Percentiles rank a stretch among this genome's conserved stretches.
phyloP scores from a whole-genome alignment of 1,140 invertebrate genomes.

The Lysiphlebus fabarum region DNA sequence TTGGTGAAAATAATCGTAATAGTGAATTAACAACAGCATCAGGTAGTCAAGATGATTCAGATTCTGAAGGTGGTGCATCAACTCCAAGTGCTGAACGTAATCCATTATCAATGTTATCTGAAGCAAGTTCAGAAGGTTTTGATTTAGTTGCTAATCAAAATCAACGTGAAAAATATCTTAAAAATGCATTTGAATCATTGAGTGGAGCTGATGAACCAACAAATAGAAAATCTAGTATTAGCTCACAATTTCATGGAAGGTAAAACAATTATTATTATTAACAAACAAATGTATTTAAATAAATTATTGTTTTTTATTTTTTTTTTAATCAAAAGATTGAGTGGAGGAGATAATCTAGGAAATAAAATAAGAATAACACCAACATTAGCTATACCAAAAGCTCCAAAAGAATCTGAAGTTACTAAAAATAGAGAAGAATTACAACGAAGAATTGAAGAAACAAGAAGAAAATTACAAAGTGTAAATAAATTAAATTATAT shows the following conservation, averaged over 20 bases:
- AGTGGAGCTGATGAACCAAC: slow-evolving; percentile 61
- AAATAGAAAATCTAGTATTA: slow-evolving; percentile 50
- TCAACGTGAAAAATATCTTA: slow-evolving; percentile 70
- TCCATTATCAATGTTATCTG: slow-evolving; percentile 61
- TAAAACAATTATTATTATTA: slow-evolving; percentile 19
- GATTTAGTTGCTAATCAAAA: slow-evolving; percentile 62
- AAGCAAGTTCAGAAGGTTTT: slow-evolving; percentile 70
- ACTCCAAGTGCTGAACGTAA: slow-evolving; percentile 56
- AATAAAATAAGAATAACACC: slow-evolving; percentile 50
- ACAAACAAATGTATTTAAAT: not conserved
- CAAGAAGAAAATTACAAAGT: slow-evolving; percentile 81
- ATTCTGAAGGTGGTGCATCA: slow-evolving; percentile 68
- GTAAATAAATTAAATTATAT: slow-evolving; percentile 58
- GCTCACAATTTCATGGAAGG: slow-evolving; percentile 52
- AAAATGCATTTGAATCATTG: slow-evolving; percentile 75
- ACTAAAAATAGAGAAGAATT: slow-evolving; percentile 78
- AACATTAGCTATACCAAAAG: slow-evolving; percentile 59
- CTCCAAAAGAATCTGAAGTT: slow-evolving; percentile 62
- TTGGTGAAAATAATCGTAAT: slow-evolving; percentile 50
- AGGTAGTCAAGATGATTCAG: slow-evolving; percentile 63
- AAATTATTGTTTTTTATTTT: not conserved
- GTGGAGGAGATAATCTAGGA: slow-evolving; percentile 42
- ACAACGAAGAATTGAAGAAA: slow-evolving; percentile 81
- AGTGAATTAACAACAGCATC: slow-evolving; percentile 58
- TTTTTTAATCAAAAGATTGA: slow-evolving; percentile 16